A percentile compares a stretch with the other conserved stretches of the same genome.
Evolutionary conservation across 2,113 vertebrate genomes (phyloP).

Genomic region (Mormyrus lacerda): DNA sequence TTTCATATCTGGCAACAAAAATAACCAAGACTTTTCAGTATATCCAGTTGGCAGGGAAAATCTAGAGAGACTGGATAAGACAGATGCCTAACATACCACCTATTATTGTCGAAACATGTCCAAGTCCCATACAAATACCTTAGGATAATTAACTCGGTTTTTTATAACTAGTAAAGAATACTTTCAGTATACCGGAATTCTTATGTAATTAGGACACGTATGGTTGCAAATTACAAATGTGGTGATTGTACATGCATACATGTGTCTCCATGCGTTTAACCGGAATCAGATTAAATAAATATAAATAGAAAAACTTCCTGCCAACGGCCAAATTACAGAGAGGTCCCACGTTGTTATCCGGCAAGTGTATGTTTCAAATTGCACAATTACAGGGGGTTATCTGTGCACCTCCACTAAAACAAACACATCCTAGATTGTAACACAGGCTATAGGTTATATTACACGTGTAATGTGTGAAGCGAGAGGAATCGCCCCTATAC

Average conservation of each 20-base stretch:
- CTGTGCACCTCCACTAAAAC: neutral
- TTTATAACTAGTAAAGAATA: neutral
- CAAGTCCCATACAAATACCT: neutral
- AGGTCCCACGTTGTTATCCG: neutral
- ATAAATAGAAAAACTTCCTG: neutral
- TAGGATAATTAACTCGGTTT: neutral
- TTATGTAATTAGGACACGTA: neutral
- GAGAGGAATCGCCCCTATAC: neutral
- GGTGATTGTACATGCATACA: neutral
- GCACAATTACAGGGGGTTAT: neutral
- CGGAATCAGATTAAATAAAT: neutral
- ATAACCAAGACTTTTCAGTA: neutral
- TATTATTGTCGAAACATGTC: neutral
- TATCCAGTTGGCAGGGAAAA: neutral
- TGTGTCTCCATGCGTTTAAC: neutral
- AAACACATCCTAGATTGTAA: neutral
- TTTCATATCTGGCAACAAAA: neutral
- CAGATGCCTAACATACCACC: neutral
- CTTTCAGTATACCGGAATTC: neutral
- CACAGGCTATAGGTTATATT: neutral
- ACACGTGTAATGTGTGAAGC: neutral
- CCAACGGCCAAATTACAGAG: neutral
- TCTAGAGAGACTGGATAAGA: neutral
- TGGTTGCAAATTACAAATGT: neutral
- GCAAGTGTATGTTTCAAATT: neutral